Evolutionary conservation across 1,140 invertebrate genomes (phyloP), one percentile per base, ranked within the genome.

Genomic region (Drosophila saltans): DNA sequence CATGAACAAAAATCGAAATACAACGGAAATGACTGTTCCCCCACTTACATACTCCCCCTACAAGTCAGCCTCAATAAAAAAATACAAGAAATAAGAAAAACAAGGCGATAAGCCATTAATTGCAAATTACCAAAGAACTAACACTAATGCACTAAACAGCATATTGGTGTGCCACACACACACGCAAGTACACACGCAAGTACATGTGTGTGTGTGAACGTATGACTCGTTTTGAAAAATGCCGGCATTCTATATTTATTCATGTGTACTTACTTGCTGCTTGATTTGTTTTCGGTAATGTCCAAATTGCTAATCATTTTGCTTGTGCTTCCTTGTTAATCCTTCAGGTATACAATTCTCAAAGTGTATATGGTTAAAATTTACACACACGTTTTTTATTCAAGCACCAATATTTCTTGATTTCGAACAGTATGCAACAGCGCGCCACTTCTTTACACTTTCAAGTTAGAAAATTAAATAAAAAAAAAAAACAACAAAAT

Each of bases 231-330:
- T 7, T 76, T 72, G 24, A 45, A 72, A 58, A 62, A 69, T 67
- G 72, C 80, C 65, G 72, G 80, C 69, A 65, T 67, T 68, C 45
- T 74, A 28, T 58, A 62, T 58, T 36, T 33, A 0, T 36, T 4
- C 0, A 7, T 36, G 4, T 30, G 21, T 52, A 91, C 90, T 90
- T 89, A 91, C 90, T 91, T 91, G 90, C 71, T 89, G 72, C 75
- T 80, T 26, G 90, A 58, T 68, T 91, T 88, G 72, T 78, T 90
- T 52, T 84, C 84, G 48, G 84, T 73, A 40, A 90, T 84, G 78
- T 86, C 83, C 57, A 85, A 82, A 60, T 90, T 90, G 43, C 75
- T 72, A 65, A 91, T 91, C 89, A 91, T 91, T 63, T 76, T 82
- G 64, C 52, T 65, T 40, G 33, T 24, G 39, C 16, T 40, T 48